A percentile compares a stretch with the other conserved stretches of the same genome.
Conservation (phyloP, 2,888 invertebrate species). For the Quadroppia sp. region DNA sequence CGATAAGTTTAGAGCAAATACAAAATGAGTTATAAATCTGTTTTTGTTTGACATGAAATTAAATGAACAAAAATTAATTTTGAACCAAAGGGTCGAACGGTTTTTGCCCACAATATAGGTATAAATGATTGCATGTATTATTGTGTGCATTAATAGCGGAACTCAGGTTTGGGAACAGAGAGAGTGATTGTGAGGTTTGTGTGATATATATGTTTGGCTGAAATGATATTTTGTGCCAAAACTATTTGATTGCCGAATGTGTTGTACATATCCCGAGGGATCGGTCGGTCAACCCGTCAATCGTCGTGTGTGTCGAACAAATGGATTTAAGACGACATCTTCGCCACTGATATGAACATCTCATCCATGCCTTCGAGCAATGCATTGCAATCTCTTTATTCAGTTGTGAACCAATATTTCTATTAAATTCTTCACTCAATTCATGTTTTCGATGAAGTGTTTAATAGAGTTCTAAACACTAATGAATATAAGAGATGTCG, state of each 20-base stretch:
- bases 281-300: slow-evolving; percentile 21
- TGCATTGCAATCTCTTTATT: neutral
- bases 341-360: slow-evolving; percentile 1
- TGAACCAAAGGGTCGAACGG: too few species aligned
- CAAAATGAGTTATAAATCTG: too few species aligned
- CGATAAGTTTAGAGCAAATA: too few species aligned
- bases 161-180: neutral
- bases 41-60: too few species aligned
- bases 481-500: neutral
- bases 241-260: neutral
- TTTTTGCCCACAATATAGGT: too few species aligned
- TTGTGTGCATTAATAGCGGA: neutral
- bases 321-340: slow-evolving; percentile 29
- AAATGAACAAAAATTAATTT: too few species aligned
- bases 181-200: neutral
- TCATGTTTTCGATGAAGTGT: neutral
- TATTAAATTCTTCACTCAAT: neutral
- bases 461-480: neutral
- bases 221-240: neutral
- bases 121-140: neutral
- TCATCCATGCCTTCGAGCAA: neutral
- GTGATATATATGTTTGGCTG: neutral
- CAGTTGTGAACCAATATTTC: neutral
- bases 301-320: slow-evolving; percentile 5
- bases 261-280: slow-evolving; percentile 25